Percentiles rank a stretch among this genome's conserved stretches.
These are phyloP conservation scores for Patella caerulea DNA, from an alignment of 2,888 invertebrate species.

Conservation along the genomic window DNA sequence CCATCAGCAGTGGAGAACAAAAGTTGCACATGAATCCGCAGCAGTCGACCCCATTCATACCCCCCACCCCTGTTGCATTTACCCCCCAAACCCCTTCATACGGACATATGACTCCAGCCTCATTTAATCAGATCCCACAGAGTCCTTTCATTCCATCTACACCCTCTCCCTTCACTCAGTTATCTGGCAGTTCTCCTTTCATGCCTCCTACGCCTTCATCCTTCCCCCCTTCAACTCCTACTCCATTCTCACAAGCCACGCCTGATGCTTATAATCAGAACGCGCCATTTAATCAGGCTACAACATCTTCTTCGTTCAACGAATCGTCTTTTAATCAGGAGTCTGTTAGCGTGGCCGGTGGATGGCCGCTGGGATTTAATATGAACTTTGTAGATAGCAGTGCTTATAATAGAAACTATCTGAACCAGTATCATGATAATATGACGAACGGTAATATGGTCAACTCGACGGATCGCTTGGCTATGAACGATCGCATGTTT, in stretches of 20 bases:
- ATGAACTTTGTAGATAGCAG: slow-evolving; percentile 14
- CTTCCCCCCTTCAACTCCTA: slow-evolving; percentile 1
- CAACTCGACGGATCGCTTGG: slow-evolving; percentile 36
- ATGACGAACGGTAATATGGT: slow-evolving; percentile 33
- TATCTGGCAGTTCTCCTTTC: not conserved
- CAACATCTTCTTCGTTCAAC: slow-evolving; percentile 4
- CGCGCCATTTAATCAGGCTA: not conserved
- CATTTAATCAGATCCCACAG: not conserved
- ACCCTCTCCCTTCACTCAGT: not conserved
- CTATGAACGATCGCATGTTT: slow-evolving; percentile 47
- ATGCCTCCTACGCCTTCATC: slow-evolving; percentile 11
- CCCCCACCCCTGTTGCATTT: slow-evolving; percentile 31
- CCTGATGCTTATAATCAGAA: slow-evolving; percentile 6
- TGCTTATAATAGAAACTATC: slow-evolving; percentile 44
- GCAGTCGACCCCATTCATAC: slow-evolving; percentile 31
- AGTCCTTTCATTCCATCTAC: slow-evolving; percentile 6
- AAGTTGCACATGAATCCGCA: slow-evolving; percentile 73
- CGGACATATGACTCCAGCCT: slow-evolving; percentile 38
- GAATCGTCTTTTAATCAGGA: not conserved
- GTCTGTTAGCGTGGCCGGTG: not conserved
- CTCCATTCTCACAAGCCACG: slow-evolving; percentile 16
- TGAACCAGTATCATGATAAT: slow-evolving; percentile 45
- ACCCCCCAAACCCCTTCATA: slow-evolving; percentile 40
- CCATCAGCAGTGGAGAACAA: slow-evolving; percentile 89
- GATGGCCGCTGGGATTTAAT: not conserved